Conservation (phyloP, 2,113 vertebrate genomes). For the Bubo scandiacus region DNA sequence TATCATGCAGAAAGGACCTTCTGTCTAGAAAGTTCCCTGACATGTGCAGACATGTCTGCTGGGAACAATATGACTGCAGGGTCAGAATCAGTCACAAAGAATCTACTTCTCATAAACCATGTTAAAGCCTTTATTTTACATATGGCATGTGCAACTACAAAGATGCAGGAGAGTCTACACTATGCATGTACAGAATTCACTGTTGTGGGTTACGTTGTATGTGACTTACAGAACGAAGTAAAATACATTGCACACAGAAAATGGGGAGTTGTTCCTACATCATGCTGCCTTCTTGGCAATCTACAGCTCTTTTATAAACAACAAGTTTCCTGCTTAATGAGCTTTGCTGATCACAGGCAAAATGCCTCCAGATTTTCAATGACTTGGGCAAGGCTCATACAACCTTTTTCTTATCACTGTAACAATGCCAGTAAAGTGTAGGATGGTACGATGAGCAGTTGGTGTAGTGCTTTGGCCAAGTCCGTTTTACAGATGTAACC, state of each 20-base stretch:
- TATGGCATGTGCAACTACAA: not conserved
- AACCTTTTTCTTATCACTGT: not conserved
- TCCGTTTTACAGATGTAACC: not conserved
- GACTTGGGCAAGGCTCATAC: not conserved
- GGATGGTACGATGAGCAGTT: not conserved
- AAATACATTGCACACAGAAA: not conserved
- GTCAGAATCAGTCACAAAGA: not conserved
- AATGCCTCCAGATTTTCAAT: not conserved
- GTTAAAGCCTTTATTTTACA: not conserved
- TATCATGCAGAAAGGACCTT: not conserved
- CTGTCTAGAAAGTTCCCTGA: not conserved
- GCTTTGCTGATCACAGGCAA: not conserved
- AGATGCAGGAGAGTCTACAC: not conserved
- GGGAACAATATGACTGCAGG: not conserved
- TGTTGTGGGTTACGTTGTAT: not conserved
- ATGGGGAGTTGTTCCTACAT: not conserved
- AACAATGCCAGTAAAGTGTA: not conserved
- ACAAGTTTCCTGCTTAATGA: not conserved
- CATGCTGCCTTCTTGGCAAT: rapidly evolving
- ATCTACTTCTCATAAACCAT: not conserved
- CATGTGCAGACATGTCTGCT: not conserved
- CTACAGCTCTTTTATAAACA: not conserved
- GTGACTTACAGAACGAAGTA: not conserved
- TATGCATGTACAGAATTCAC: not conserved
- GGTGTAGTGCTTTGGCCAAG: not conserved